phyloP scores from a whole-genome alignment of 2,113 vertebrate species.

The Callithrix jacchus region DNA sequence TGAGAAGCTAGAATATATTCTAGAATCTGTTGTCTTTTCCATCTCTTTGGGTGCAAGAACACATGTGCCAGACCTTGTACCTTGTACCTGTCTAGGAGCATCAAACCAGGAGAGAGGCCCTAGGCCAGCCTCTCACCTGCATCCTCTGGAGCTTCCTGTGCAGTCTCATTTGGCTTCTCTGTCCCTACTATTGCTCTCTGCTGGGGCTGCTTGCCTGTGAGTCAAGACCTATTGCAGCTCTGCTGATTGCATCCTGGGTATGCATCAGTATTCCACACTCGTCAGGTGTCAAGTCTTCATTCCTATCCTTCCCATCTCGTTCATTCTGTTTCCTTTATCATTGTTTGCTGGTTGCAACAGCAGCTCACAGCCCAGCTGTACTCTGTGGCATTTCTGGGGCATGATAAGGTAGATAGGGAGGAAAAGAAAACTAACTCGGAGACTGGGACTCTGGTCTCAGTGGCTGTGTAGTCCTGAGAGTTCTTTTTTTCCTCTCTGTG shows the following conservation, averaged over 20 bases:
- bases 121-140: background rate
- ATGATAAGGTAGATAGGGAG: background rate
- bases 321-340: background rate
- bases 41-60: background rate
- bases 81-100: background rate
- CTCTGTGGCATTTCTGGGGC: background rate
- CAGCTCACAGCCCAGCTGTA: background rate
- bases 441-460: background rate
- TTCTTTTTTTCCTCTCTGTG: background rate
- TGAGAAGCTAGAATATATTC: background rate
- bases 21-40: background rate
- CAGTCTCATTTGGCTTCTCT: rapidly evolving
- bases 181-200: background rate
- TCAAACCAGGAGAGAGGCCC: background rate
- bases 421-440: background rate
- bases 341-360: background rate
- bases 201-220: background rate
- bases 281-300: background rate
- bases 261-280: background rate
- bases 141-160: too few species aligned
- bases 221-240: background rate
- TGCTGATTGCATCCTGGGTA: background rate
- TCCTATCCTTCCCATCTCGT: background rate
- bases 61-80: background rate
- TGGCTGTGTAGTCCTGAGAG: background rate